These are phyloP conservation scores for Thunnus thynnus DNA, from an alignment of 2,113 vertebrate species.

Conservation along the genomic window DNA sequence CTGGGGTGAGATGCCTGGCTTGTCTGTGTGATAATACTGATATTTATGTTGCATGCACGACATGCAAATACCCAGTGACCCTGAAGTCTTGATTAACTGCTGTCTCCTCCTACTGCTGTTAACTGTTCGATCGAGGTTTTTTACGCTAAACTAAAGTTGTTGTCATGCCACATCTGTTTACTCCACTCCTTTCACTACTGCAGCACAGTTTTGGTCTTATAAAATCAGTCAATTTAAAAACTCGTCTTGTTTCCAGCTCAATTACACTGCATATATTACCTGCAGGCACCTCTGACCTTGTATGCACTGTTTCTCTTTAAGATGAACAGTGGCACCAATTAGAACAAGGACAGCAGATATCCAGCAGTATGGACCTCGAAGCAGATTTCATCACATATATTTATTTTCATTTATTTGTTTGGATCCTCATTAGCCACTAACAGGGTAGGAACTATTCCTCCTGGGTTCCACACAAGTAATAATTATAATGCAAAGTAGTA, in stretches of 20 bases:
- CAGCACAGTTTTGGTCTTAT: too few species aligned
- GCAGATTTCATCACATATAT: neutral
- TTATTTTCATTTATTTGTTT: too few species aligned
- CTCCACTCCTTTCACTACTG: neutral
- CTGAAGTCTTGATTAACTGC: neutral
- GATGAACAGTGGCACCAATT: neutral
- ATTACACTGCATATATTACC: neutral
- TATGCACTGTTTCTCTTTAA: neutral
- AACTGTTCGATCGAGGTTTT: conserved; percentile 2
- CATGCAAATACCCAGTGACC: neutral
- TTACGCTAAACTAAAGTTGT: neutral
- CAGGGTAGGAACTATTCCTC: too few species aligned
- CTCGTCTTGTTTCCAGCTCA: neutral
- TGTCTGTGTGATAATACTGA: neutral
- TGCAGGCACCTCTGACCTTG: neutral
- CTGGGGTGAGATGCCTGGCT: neutral
- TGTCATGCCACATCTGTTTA: conserved; percentile 9
- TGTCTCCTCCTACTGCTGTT: conserved; percentile 15
- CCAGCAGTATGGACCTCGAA: neutral
- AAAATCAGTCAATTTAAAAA: too few species aligned
- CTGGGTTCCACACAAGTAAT: too few species aligned
- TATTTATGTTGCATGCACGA: neutral
- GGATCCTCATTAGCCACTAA: too few species aligned
- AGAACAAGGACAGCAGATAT: neutral
- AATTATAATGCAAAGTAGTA: too few species aligned